Base-by-base conservation (phyloP, 2,888 invertebrate genomes). In the Nephrotoma appendiculata region DNA sequence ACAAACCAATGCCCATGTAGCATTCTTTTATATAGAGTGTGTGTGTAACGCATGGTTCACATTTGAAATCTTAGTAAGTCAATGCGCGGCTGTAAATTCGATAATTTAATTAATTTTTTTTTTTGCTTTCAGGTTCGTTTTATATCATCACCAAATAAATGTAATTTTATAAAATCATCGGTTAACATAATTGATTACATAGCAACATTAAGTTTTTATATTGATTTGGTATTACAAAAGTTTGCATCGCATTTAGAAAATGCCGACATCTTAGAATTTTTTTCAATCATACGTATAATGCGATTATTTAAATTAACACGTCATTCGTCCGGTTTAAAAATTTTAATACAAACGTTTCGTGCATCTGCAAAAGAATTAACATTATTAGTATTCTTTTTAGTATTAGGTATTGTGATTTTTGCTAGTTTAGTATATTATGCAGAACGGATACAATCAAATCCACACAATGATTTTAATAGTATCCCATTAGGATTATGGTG, bases 31-130 rank as follows among this genome's bases (percentile, higher is more conserved):
- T 93, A 97, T 99, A 91, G 99, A 99, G 93, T 98, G 98, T 93
- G 95, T 98, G 89, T 99, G 99, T 93, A 99, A 99, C 92, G 97
- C 99, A 88, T 99, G 99, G 99, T 99, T 99, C 93, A 99, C 99
- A 48, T 94, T 99, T 90, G 99, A 99, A 92, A 98, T 99, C 91
- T 94, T 98, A 90, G 92, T 92, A 88, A 91, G 90, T 89, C 85
- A 31, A 43, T 31, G 1, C 31, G 31, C 52, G 52, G n/a, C n/a
- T 12, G 11, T 2, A 52, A 12, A 2, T 12, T n/a, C 1, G 52
- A 12, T 2, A 19, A 41, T 85, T 85, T 12, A n/a, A 43, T 85
- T 42, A 43, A n/a, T 19, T 85, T 43, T 19, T 45, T 0, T 84
- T 90, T 43, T 87, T 87, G 87, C 83, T 86, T 89, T 4, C 88